Percentiles rank a stretch among this genome's conserved stretches.
These are phyloP conservation scores for Alcedo quadribrachys DNA, from an alignment of 2,797 vertebrate species.

Conservation along the genomic window DNA sequence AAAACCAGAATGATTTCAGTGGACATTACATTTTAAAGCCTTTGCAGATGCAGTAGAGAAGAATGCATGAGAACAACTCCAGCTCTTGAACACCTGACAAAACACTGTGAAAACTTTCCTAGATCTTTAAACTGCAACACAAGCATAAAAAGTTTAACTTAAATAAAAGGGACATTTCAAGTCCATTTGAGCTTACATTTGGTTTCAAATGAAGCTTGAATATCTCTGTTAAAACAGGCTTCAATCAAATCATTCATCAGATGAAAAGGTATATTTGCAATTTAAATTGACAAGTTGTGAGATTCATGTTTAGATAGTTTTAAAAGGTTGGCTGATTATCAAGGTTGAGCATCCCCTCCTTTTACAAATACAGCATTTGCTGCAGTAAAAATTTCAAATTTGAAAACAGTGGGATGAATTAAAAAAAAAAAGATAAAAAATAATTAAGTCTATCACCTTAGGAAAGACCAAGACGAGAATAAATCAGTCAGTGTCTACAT, in stretches of 20 bases:
- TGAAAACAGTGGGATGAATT: not conserved
- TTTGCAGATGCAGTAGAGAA: not conserved
- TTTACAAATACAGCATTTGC: not conserved
- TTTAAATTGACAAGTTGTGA: not conserved
- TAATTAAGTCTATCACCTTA: not conserved
- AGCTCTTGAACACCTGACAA: not conserved
- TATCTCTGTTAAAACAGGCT: not conserved
- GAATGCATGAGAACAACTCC: not conserved
- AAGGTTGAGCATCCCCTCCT: not conserved
- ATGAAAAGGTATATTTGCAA: not conserved
- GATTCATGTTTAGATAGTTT: not conserved
- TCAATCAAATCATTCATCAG: not conserved
- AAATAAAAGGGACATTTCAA: not conserved
- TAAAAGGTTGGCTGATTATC: not conserved
- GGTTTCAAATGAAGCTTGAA: not conserved
- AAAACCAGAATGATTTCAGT: slow-evolving; percentile 39
- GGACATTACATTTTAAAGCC: slow-evolving; percentile 32
- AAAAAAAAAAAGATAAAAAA: not conserved
- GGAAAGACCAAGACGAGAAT: not conserved
- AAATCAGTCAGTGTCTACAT: not conserved
- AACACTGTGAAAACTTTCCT: not conserved
- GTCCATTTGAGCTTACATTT: not conserved
- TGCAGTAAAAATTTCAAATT: not conserved
- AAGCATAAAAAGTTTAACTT: not conserved
- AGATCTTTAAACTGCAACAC: not conserved